Evolutionary conservation across 2,113 vertebrate genomes (phyloP), one percentile per base, ranked within the genome.

Genomic region (Galbula dea): DNA sequence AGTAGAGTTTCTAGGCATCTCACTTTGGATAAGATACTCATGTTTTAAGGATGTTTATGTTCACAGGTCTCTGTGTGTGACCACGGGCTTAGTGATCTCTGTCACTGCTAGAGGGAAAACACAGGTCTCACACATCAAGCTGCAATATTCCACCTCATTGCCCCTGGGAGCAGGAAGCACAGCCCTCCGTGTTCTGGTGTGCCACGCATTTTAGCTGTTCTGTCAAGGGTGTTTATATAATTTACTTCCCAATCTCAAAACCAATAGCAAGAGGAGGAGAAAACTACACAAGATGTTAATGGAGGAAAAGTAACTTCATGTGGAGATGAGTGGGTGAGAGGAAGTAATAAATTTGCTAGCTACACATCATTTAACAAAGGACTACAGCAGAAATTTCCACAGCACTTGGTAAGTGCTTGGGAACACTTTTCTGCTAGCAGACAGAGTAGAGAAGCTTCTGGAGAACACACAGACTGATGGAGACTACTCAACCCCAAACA

Each of bases 311-410:
- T 29, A 67, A 74, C 63, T 90, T 86, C 77, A 67, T 51, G 79
- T 65, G 86, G 73, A 92, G 83, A 83, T 90, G 52, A 90, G 52
- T 37, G 62, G 45, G 81, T 46, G 66, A 95, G 57, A 89, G 62
- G 67, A 91, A 90, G 77, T 30, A 89, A 91, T 52, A 79, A 22
- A 61, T 90, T 61, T 69, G 51, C 63, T 72, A 61, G 52, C 69
- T 75, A 61, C 52, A 45, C 22, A 61, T 90, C 73, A 88, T 78
- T 86, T 89, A 87, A 81, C 49, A 52, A 67, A 89, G 29, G 32
- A 83, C 65, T 51, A 32, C 12, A 81, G 61, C 43, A 88, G 65
- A 74, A 72, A 59, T 45, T 88, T 69, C 39, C 69, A 72, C 19
- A 75, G 59, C 55, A 27, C 49, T 85, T 69, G 17, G 63, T n/a